A percentile compares a stretch with the other conserved stretches of the same genome.
These are phyloP conservation scores for Mya arenaria DNA, from an alignment of 1,140 invertebrate species.

Conservation along the genomic window DNA sequence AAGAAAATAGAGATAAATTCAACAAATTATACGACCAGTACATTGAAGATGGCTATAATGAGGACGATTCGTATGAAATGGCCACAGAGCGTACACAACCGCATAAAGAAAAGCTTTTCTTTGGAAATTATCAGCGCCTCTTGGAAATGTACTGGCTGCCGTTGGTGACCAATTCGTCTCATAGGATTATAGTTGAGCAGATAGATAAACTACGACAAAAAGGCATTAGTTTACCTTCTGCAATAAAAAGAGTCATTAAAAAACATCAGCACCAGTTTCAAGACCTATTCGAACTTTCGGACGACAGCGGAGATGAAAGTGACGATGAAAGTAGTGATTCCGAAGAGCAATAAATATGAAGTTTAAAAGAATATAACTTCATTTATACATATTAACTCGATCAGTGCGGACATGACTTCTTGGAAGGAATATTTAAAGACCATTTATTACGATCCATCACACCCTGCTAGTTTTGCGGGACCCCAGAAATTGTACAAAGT, in stretches of 20 bases:
- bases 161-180: slow-evolving; percentile 1
- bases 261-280: not conserved
- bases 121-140: slow-evolving; percentile 12
- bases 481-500: no score
- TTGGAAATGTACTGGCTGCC: slow-evolving; percentile 22
- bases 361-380: not conserved
- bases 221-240: slow-evolving; percentile 1
- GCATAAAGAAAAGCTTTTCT: slow-evolving; percentile 3
- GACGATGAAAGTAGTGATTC: not conserved
- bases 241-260: not conserved
- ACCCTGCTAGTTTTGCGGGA: not conserved
- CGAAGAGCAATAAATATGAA: not conserved
- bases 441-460: not conserved
- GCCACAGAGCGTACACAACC: not conserved
- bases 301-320: not conserved
- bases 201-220: not conserved
- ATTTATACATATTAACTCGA: not conserved
- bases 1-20: not conserved
- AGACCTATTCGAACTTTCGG: not conserved
- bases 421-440: not conserved
- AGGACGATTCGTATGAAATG: slow-evolving; percentile 13
- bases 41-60: slow-evolving; percentile 19
- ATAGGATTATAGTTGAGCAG: not conserved
- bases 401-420: not conserved
- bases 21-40: slow-evolving; percentile 25